Evolutionary conservation across 2,113 vertebrate species (phyloP), one percentile per base, ranked within the genome.

Genomic region (Emberiza fucata): DNA sequence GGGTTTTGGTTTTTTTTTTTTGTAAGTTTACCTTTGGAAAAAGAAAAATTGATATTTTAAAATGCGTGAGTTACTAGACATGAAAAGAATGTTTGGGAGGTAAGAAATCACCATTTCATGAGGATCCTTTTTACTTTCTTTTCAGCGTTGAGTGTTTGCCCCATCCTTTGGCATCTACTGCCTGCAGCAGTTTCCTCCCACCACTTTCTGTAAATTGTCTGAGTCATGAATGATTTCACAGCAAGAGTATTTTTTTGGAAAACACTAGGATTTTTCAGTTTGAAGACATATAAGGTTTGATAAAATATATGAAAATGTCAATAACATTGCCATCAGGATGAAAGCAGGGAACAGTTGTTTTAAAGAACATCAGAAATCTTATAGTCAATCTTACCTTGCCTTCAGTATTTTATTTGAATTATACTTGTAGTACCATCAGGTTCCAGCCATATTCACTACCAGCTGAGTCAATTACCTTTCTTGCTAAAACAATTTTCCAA

Each of bases 401-500:
- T 94, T 93, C 39, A 37, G 56, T 73, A 57, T 85, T 93, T 91
- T 71, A 68, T 90, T 90, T 92, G 85, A 86, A 92, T 88, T 94
- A 86, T 81, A 23, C 48, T 81, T 64, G 19, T 64, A 81, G 39
- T 42, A 35, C 48, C 44, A 75, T 69, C 51, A 78, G 37, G 61
- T 88, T 93, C n/a, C 44, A 93, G 40, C 12, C 12, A 22, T 78
- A 90, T 88, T 88, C 53, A 45, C 76, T 88, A 90, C 75, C 71
- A 56, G 76, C 82, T 90, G 76, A 93, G 89, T 90, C 82, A 94
- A 94, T 95, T 95, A 88, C 76, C 64, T 88, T 88, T 88, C 85
- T 48, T 75, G 68, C 50, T 88, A 92, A 95, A 96, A 92, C 61
- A 88, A 86, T 95, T 95, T 96, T 93, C 72, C 57, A 75, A 14